Evolutionary conservation across 2,888 invertebrate genomes (phyloP), one percentile per base, ranked within the genome.

Genomic region (Ophion obscuratus): DNA sequence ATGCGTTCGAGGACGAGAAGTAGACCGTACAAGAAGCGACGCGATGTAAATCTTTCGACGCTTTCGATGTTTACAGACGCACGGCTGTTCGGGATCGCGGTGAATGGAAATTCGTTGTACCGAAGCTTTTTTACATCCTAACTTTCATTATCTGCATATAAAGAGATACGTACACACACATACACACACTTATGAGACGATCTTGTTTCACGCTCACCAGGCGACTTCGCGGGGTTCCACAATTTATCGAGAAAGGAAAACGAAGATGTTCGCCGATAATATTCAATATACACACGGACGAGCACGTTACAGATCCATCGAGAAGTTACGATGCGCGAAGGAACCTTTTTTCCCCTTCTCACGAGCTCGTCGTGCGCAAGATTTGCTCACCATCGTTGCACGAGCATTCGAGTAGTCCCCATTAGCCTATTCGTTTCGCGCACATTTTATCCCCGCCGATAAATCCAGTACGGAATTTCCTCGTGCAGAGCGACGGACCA

Each of bases 341-440:
- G 40, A 59, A 27, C 59, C n/a, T 62, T 71, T 80, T 11, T 57
- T 66, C 40, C 36, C 64, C 47, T 36, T 77, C 73, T 40, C 77
- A 70, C 66, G 67, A 70, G 76, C 71, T 31, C 44, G 53, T 80
- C 40, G 53, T 53, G 53, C 53, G 53, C 53, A 17, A 53, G 17
- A 53, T 36, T 3, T 6, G 53, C 53, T 66, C 57, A 20, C 70
- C 62, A 17, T 57, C 36, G 7, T 6, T 36, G 40, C 77, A 62
- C 40, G 59, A 47, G 44, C 66, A 71, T 76, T 80, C 79, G 53
- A 17, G 66, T 76, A 71, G 78, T 85, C 31, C 75, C 66, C 64
- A 82, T 78, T 75, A 75, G 75, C 59, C 78, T 70, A 78, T 81
- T 79, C 62, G 74, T 75, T 82, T 61, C 76, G 82, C 47, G 20